Conservation (phyloP, 2,797 vertebrate species). For the Nannoperca australis region DNA sequence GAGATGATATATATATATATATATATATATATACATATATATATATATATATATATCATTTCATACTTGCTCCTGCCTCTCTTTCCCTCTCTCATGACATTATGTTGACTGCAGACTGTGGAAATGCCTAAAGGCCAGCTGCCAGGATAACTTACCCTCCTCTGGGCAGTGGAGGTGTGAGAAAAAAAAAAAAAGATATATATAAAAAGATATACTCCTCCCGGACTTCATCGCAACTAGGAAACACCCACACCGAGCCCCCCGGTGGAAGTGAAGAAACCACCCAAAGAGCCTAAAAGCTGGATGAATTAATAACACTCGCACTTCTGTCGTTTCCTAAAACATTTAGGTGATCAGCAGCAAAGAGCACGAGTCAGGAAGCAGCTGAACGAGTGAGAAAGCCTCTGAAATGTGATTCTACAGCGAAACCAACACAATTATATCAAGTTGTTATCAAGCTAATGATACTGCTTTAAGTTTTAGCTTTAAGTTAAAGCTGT, state of each 20-base stretch:
- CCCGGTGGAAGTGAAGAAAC: conserved; percentile 21
- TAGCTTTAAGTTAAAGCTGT: too few species aligned
- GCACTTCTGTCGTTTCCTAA: conserved; percentile 49
- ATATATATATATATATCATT: too few species aligned
- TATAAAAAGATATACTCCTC: conserved; percentile 22
- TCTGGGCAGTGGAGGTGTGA: conserved; percentile 59
- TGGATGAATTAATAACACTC: conserved; percentile 64
- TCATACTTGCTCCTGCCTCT: background rate
- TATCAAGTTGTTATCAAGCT: background rate
- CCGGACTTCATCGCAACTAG: conserved; percentile 31
- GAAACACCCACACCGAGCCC: conserved; percentile 20
- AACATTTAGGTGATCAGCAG: conserved; percentile 63
- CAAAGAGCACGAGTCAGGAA: conserved; percentile 28
- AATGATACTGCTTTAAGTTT: too few species aligned
- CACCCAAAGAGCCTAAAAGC: conserved; percentile 36
- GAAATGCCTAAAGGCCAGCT: conserved; percentile 44
- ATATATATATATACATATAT: too few species aligned
- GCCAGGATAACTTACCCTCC: conserved; percentile 55
- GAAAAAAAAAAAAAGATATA: background rate
- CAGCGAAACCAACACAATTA: background rate
- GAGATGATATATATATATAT: too few species aligned
- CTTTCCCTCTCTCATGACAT: conserved; percentile 1
- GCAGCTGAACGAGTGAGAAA: background rate
- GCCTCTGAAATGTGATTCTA: background rate
- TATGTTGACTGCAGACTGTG: conserved; percentile 20